phyloP scores from a whole-genome alignment of 2,888 invertebrate species.

The Drosophila fulvimacula region DNA sequence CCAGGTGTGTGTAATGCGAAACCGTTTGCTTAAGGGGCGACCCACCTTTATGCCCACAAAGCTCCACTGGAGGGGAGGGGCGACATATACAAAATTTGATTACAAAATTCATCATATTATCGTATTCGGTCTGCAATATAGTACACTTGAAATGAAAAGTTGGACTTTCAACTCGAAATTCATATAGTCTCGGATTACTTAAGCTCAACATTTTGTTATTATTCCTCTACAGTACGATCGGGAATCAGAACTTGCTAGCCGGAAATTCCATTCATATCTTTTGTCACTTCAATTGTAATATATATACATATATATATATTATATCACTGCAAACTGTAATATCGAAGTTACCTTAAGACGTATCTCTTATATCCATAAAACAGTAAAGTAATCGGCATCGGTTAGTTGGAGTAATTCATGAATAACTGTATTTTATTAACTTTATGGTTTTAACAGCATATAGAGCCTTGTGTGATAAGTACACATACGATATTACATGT shows the following conservation, averaged over 20 bases:
- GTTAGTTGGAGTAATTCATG: no score
- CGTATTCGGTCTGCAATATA: no score
- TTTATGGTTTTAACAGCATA: not conserved
- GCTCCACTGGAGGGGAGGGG: no score
- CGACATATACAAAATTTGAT: no score
- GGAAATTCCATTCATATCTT: no score
- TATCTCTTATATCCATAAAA: no score
- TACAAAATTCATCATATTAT: not conserved
- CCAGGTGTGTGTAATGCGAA: conserved; percentile 9
- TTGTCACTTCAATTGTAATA: not conserved
- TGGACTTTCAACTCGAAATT: not conserved
- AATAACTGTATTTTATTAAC: not conserved
- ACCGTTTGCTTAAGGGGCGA: not conserved
- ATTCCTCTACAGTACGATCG: no score
- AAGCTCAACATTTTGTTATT: not conserved
- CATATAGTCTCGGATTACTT: not conserved
- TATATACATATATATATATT: no score
- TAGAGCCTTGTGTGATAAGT: not conserved
- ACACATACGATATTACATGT: not conserved
- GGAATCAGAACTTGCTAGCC: no score
- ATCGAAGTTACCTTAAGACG: not conserved
- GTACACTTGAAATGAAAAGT: not conserved
- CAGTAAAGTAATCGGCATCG: no score
- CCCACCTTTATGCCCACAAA: not conserved
- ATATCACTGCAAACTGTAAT: not conserved